phyloP scores from a whole-genome alignment of 2,113 vertebrate genomes.

The Gymnorhina tibicen region DNA sequence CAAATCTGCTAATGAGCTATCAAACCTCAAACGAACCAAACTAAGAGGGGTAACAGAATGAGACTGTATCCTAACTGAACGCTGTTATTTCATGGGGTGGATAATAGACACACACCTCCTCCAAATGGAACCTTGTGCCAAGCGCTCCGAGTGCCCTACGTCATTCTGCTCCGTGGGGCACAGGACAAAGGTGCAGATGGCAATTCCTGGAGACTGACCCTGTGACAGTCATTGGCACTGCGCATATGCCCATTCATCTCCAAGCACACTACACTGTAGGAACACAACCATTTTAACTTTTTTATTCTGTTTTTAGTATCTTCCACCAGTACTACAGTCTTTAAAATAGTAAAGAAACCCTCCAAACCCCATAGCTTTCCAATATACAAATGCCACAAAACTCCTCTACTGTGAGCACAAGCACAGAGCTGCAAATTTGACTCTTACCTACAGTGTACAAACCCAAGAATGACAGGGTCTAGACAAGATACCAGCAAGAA shows the following conservation, averaged over 20 bases:
- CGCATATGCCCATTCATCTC: not conserved
- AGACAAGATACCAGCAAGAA: not conserved
- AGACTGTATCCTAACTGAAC: not conserved
- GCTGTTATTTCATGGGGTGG: not conserved
- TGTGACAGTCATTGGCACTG: rapidly evolving
- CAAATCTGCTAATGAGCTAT: not conserved
- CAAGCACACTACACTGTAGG: not conserved
- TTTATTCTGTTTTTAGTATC: not conserved
- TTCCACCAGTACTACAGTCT: not conserved
- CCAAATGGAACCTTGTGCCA: rapidly evolving
- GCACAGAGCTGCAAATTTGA: not conserved
- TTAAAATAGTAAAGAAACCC: not conserved
- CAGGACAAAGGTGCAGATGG: not conserved
- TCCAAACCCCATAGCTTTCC: not conserved
- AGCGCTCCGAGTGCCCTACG: not conserved
- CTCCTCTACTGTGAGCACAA: not conserved
- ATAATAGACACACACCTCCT: not conserved
- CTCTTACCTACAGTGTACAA: not conserved
- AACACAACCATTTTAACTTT: not conserved
- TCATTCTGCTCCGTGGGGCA: not conserved
- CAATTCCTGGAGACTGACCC: not conserved
- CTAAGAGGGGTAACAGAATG: not conserved
- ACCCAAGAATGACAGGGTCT: not conserved
- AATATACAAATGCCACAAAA: not conserved
- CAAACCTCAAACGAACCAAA: not conserved